Evolutionary conservation across 1,140 invertebrate species (phyloP).

Genomic region (Brachionus paranguensis): DNA sequence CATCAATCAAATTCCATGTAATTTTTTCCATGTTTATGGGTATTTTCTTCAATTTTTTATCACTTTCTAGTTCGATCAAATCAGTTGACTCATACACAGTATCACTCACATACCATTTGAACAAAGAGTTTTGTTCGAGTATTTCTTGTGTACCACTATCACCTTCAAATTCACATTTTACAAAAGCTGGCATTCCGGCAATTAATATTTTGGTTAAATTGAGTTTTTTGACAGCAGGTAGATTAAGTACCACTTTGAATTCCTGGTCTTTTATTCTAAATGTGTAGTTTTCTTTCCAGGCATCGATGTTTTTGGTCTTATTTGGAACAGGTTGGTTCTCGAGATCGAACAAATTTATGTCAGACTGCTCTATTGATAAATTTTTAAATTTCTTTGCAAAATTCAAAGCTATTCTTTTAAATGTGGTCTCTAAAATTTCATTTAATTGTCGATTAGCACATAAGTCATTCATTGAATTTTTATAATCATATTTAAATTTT

Average conservation of each 20-base stretch:
- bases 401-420: neutral
- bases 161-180: neutral
- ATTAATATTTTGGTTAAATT: slow-evolving; percentile 1
- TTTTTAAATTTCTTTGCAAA: neutral
- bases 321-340: neutral
- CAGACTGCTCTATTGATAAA: neutral
- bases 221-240: neutral
- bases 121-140: neutral
- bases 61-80: neutral
- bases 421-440: neutral
- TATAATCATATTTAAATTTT: neutral
- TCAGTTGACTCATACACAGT: neutral
- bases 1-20: neutral
- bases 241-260: slow-evolving; percentile 19
- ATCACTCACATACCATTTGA: slow-evolving; percentile 22
- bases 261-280: neutral
- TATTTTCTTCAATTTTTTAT: neutral
- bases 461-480: neutral
- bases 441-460: neutral
- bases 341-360: neutral
- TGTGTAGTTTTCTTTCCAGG: slow-evolving; percentile 28
- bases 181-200: slow-evolving; percentile 5
- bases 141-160: neutral
- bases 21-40: neutral
- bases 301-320: slow-evolving; percentile 19